These are phyloP conservation scores for Vireo griseus DNA, from an alignment of 2,797 vertebrate genomes.

Conservation along the genomic window DNA sequence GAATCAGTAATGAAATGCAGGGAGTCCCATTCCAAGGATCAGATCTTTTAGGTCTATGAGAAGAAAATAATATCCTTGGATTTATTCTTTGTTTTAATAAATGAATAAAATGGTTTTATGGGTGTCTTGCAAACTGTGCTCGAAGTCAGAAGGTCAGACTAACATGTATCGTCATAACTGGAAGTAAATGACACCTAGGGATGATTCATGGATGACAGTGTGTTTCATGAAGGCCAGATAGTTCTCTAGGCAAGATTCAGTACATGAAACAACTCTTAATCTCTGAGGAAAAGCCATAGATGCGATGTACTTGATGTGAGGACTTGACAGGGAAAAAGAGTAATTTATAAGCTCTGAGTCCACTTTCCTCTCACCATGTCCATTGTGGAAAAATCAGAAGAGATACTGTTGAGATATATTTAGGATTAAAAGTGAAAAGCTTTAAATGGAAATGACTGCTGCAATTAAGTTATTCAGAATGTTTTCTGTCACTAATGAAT, in stretches of 20 bases:
- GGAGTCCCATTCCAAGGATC: neutral
- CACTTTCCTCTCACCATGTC: neutral
- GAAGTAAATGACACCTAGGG: neutral
- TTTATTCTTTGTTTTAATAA: constrained; percentile 5
- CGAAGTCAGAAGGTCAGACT: constrained; percentile 3
- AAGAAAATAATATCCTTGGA: neutral
- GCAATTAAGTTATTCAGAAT: neutral
- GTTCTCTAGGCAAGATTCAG: neutral
- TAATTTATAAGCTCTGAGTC: neutral
- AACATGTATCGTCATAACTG: neutral
- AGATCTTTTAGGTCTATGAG: neutral
- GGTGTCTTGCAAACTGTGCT: neutral
- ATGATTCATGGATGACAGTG: neutral
- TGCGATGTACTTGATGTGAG: neutral
- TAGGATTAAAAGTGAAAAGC: neutral
- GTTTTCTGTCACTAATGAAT: constrained; percentile 15
- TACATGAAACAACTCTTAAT: neutral
- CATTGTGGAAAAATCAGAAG: neutral
- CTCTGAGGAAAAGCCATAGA: neutral
- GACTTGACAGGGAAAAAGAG: neutral
- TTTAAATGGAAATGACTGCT: neutral
- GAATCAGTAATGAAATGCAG: constrained; percentile 20
- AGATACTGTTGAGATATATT: neutral
- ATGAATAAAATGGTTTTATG: neutral
- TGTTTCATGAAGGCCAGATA: neutral